These are phyloP conservation scores for Chymomyza costata DNA, from an alignment of 1,140 invertebrate genomes.

Conservation along the genomic window DNA sequence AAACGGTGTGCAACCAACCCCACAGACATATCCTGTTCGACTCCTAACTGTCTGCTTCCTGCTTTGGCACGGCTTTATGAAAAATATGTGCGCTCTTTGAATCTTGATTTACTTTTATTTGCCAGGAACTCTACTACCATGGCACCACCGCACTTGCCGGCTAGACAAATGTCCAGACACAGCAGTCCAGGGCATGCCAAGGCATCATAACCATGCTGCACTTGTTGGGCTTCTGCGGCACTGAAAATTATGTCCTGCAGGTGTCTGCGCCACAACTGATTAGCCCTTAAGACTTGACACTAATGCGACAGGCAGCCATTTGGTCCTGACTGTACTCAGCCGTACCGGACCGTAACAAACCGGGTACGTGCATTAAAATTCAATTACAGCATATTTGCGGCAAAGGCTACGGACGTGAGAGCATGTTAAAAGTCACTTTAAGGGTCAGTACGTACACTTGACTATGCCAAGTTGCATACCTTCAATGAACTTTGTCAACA, in stretches of 20 bases:
- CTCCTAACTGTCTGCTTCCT: slow-evolving; percentile 28
- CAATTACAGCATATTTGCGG: slow-evolving; percentile 62
- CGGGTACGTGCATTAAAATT: slow-evolving; percentile 62
- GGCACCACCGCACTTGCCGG: slow-evolving; percentile 7
- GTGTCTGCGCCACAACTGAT: slow-evolving; percentile 62
- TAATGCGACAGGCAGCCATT: slow-evolving; percentile 48
- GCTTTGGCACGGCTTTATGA: slow-evolving; percentile 6
- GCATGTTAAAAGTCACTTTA: neutral
- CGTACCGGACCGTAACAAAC: too few relatives aligned
- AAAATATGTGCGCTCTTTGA: slow-evolving; percentile 53
- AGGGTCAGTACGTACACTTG: too few relatives aligned
- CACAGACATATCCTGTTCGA: neutral
- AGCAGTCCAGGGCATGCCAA: slow-evolving; percentile 7
- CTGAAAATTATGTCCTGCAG: slow-evolving; percentile 57
- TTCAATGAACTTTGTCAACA: slow-evolving; percentile 18
- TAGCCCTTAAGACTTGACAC: slow-evolving; percentile 48
- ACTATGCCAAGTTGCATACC: too few relatives aligned
- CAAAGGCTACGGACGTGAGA: slow-evolving; percentile 6
- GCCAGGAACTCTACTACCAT: slow-evolving; percentile 32
- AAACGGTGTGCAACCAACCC: slow-evolving; percentile 20
- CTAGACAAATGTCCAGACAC: slow-evolving; percentile 5
- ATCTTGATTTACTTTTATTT: slow-evolving; percentile 69
- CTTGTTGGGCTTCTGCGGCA: slow-evolving; percentile 48
- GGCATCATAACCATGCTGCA: slow-evolving; percentile 28
- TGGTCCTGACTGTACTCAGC: slow-evolving; percentile 4